phyloP scores from a whole-genome alignment of 2,113 vertebrate species.

The Solea solea region DNA sequence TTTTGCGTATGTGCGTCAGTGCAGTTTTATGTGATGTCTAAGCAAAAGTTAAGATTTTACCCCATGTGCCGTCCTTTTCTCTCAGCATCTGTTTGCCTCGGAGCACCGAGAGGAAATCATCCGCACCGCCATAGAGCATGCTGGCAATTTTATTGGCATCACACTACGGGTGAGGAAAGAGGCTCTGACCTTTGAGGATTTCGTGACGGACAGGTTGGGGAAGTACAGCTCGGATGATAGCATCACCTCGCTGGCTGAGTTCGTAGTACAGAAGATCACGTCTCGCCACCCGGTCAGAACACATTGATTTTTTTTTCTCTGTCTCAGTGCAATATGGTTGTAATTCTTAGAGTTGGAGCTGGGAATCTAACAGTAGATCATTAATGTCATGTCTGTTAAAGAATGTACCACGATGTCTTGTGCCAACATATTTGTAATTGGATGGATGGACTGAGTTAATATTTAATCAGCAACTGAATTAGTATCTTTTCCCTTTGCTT shows the following conservation, averaged over 20 bases:
- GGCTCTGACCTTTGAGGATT: conserved; percentile 89
- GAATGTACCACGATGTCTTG: too few species aligned
- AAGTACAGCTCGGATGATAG: conserved; percentile 97
- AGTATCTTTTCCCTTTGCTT: background rate
- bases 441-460: too few species aligned
- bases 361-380: too few species aligned
- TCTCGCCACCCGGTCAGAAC: conserved; percentile 89
- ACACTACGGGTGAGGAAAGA: conserved; percentile 92
- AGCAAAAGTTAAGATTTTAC: background rate
- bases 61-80: background rate
- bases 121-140: conserved; percentile 95
- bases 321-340: background rate
- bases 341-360: too few species aligned
- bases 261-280: conserved; percentile 96
- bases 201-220: conserved; percentile 90
- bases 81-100: conserved; percentile 96
- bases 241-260: conserved; percentile 97
- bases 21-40: background rate
- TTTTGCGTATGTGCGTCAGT: background rate
- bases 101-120: conserved; percentile 97
- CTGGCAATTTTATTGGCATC: conserved; percentile 96
- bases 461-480: too few species aligned
- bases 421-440: too few species aligned
- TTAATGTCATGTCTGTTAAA: background rate
- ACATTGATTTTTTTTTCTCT: background rate